These are phyloP conservation scores for Caenorhabditis imperialis DNA, from an alignment of 2,888 invertebrate genomes.

Conservation along the genomic window DNA sequence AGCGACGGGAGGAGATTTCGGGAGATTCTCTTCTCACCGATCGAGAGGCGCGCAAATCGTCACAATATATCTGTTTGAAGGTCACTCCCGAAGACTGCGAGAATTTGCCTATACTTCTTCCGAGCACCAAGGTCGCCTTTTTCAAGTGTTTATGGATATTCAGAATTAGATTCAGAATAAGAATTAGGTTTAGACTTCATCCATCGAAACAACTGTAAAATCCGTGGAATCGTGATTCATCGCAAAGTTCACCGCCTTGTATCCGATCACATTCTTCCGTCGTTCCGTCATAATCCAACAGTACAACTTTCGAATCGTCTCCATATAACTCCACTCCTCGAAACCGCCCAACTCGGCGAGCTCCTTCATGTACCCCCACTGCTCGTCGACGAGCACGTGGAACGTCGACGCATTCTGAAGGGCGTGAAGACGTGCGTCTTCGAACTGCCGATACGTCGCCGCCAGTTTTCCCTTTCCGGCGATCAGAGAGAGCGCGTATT, in stretches of 20 bases:
- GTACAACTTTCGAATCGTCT: conserved; percentile 57
- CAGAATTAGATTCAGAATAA: too few species aligned
- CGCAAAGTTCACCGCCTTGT: conserved; percentile 56
- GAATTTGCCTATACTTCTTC: conserved; percentile 41
- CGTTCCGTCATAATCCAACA: conserved; percentile 42
- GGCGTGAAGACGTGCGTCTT: conserved; percentile 14
- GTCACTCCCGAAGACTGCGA: conserved; percentile 40
- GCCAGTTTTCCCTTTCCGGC: conserved; percentile 44
- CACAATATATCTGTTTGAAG: conserved; percentile 51
- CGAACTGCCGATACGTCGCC: conserved; percentile 24
- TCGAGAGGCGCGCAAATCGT: conserved; percentile 46
- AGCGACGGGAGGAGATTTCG: too few species aligned
- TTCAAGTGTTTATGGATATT: too few species aligned
- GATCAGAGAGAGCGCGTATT: conserved; percentile 57
- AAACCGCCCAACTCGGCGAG: conserved; percentile 60
- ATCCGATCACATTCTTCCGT: conserved; percentile 46
- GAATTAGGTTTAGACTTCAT: too few species aligned
- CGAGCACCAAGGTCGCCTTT: too few species aligned
- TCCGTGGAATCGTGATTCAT: conserved; percentile 30
- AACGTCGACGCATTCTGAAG: conserved; percentile 37
- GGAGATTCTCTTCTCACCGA: too few species aligned
- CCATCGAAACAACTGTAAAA: conserved; percentile 48
- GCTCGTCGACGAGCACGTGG: conserved; percentile 61
- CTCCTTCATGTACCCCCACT: conserved; percentile 66
- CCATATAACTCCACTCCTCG: conserved; percentile 42